phyloP scores from a whole-genome alignment of 1,140 invertebrate species.

The Drosophila santomea region DNA sequence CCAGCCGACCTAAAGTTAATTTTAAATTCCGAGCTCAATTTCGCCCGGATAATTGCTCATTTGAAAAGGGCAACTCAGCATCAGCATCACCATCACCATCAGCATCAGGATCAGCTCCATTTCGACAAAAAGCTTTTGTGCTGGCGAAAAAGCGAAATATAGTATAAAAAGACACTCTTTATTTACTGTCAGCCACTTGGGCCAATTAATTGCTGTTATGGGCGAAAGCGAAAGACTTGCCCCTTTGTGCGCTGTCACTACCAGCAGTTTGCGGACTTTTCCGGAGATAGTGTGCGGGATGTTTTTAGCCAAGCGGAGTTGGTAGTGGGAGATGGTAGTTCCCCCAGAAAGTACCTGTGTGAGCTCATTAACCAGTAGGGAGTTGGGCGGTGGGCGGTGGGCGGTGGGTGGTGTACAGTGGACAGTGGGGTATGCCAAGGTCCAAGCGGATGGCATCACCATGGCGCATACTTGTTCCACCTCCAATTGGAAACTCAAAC shows the following conservation, averaged over 20 bases:
- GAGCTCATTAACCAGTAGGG: background rate
- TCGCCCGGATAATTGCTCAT: slow-evolving; percentile 48
- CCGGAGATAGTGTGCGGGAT: slow-evolving; percentile 57
- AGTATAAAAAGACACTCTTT: slow-evolving; percentile 54
- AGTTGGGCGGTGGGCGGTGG: background rate
- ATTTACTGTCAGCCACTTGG: slow-evolving; percentile 71
- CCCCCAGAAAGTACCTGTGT: slow-evolving; percentile 6
- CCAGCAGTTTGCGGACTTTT: slow-evolving; percentile 58
- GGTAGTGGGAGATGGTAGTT: background rate
- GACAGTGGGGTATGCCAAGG: slow-evolving; percentile 1
- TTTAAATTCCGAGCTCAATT: slow-evolving; percentile 54
- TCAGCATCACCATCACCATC: slow-evolving; percentile 14
- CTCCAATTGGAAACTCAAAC: slow-evolving; percentile 64
- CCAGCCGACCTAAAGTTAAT: slow-evolving; percentile 29
- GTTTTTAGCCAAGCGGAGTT: slow-evolving; percentile 6
- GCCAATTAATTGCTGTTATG: slow-evolving; percentile 62
- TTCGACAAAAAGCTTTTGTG: slow-evolving; percentile 46
- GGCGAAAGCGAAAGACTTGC: slow-evolving; percentile 41
- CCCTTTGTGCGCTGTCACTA: slow-evolving; percentile 57
- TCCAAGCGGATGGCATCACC: slow-evolving; percentile 69
- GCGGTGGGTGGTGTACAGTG: slow-evolving; percentile 1
- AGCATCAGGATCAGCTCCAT: slow-evolving; percentile 8
- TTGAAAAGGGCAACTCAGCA: slow-evolving; percentile 47
- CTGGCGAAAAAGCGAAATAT: background rate
- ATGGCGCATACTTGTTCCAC: slow-evolving; percentile 22